phyloP scores from a whole-genome alignment of 2,888 invertebrate species.

The Didymodactylos carnosus region DNA sequence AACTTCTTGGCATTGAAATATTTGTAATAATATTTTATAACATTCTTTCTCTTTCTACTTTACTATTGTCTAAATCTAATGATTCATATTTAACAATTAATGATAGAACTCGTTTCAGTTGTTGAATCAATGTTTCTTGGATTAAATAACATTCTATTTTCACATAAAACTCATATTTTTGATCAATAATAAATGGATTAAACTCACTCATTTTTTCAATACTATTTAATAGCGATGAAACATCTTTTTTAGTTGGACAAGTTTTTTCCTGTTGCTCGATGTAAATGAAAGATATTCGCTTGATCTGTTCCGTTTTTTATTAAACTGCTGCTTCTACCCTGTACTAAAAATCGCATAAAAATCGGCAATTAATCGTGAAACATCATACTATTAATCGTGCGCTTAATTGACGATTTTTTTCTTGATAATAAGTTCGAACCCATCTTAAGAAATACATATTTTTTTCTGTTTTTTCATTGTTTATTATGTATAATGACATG shows the following conservation, averaged over 20 bases:
- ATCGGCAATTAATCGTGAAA: too few species aligned
- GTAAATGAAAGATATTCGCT: background rate
- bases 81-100: background rate
- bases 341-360: too few species aligned
- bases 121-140: background rate
- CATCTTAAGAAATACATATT: too few species aligned
- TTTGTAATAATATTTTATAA: background rate
- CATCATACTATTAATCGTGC: too few species aligned
- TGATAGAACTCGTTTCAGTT: background rate
- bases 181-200: background rate
- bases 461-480: too few species aligned
- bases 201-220: background rate
- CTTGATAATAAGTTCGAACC: too few species aligned
- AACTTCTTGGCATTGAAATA: background rate
- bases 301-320: background rate
- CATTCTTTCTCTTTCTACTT: background rate
- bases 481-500: too few species aligned
- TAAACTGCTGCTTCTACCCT: background rate
- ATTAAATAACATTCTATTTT: background rate
- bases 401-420: too few species aligned
- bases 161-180: background rate
- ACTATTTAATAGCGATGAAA: background rate
- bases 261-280: background rate
- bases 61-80: background rate
- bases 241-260: background rate